phyloP scores from a whole-genome alignment of 2,113 vertebrate species.

The Pelvicachromis taeniatus region DNA sequence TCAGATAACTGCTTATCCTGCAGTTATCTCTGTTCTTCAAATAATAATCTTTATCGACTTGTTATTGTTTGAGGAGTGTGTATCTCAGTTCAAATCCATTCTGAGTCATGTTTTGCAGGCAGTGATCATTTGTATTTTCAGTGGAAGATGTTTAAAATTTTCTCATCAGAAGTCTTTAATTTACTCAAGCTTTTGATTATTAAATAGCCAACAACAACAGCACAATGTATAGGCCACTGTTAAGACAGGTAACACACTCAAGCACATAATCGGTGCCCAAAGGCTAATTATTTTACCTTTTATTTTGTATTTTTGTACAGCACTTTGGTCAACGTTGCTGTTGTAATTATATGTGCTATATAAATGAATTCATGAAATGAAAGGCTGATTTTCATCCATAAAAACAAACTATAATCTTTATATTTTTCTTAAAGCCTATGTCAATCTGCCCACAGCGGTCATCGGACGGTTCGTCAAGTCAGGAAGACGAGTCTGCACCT shows the following conservation, averaged over 20 bases:
- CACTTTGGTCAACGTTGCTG: no score
- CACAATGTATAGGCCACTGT: no score
- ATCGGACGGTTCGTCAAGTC: constrained; percentile 83
- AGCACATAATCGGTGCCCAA: no score
- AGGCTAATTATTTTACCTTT: no score
- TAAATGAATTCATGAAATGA: no score
- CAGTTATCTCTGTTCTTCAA: neutral
- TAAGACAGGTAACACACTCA: no score
- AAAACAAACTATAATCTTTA: fast-evolving
- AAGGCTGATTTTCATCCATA: neutral
- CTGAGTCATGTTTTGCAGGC: neutral
- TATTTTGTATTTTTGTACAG: no score
- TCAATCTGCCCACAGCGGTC: constrained; percentile 72
- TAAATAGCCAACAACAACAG: neutral
- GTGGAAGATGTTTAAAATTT: neutral
- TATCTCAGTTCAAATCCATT: neutral
- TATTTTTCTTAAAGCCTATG: neutral
- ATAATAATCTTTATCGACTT: neutral
- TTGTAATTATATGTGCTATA: no score
- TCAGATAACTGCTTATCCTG: neutral
- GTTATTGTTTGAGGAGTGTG: neutral
- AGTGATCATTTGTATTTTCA: neutral
- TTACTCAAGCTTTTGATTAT: neutral
- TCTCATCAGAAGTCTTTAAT: neutral
- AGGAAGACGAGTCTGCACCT: constrained; percentile 77